phyloP scores from a whole-genome alignment of 2,113 vertebrate species.

The Parotia lawesii region DNA sequence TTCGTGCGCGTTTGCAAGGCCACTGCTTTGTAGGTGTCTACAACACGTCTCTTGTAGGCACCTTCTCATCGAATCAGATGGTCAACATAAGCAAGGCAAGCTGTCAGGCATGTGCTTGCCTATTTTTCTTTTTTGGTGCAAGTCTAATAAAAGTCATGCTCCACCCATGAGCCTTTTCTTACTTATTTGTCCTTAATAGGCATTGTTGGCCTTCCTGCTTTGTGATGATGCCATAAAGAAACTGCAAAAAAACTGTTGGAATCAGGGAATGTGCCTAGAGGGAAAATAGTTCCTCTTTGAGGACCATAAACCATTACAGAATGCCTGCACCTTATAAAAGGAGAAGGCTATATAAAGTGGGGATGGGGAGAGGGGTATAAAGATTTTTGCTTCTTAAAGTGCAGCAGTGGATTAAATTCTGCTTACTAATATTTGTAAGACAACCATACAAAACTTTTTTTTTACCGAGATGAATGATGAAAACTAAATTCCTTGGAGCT shows the following conservation, averaged over 20 bases:
- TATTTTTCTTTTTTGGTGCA: not conserved
- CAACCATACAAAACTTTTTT: not conserved
- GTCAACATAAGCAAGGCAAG: not conserved
- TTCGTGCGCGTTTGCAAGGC: rapidly evolving
- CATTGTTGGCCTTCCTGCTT: not conserved
- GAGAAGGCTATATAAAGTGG: not conserved
- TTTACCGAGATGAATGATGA: not conserved
- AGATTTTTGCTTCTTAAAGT: not conserved
- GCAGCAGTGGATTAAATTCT: not conserved
- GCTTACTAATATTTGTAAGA: not conserved
- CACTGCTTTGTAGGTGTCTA: not conserved
- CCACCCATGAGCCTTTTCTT: not conserved
- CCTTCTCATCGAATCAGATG: not conserved
- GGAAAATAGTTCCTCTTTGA: not conserved
- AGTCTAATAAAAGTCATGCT: not conserved
- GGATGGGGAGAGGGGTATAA: not conserved
- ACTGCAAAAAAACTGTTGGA: not conserved
- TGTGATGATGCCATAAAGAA: not conserved
- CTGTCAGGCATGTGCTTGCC: not conserved
- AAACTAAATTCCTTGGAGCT: not conserved
- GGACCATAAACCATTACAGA: not conserved
- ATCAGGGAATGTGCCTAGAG: not conserved
- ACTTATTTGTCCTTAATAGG: not conserved
- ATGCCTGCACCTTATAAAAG: not conserved
- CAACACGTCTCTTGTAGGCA: not conserved